Evolutionary conservation across 2,888 invertebrate species (phyloP).

Genomic region (Melanostoma scalare): DNA sequence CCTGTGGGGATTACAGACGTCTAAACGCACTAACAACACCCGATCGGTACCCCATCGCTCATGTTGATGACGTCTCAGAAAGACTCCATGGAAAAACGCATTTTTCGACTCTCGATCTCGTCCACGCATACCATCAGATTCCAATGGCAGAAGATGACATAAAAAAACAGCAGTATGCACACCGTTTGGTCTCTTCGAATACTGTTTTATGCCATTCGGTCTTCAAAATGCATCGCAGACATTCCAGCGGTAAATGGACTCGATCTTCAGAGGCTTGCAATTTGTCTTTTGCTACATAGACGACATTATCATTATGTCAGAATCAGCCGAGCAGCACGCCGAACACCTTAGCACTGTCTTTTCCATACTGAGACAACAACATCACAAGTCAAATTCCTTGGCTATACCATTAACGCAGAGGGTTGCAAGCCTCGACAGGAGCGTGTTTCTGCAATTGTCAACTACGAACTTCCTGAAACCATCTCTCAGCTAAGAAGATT

Average conservation of each 20-base stretch:
- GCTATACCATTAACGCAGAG: conserved; percentile 6
- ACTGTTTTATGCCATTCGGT: conserved; percentile 74
- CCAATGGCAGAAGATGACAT: conserved; percentile 77
- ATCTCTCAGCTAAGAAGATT: conserved; percentile 51
- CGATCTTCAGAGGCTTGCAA: conserved; percentile 73
- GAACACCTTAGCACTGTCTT: conserved; percentile 71
- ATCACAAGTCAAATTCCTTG: conserved; percentile 39
- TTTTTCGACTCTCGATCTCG: conserved; percentile 74
- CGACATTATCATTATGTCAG: conserved; percentile 75
- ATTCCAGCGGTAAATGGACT: conserved; percentile 78
- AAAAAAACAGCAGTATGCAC: conserved; percentile 79
- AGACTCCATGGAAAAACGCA: conserved; percentile 6
- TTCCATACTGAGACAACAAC: conserved; percentile 67
- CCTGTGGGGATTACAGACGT: conserved; percentile 75
- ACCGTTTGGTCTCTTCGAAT: conserved; percentile 79
- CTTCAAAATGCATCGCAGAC: conserved; percentile 78
- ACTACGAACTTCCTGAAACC: conserved; percentile 41
- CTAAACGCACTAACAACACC: conserved; percentile 76
- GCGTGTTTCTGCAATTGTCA: conserved; percentile 47
- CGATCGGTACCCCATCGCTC: conserved; percentile 77
- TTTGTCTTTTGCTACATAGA: conserved; percentile 76
- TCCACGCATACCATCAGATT: conserved; percentile 78
- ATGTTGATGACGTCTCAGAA: not conserved
- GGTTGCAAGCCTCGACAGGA: conserved; percentile 51
- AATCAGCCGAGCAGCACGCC: conserved; percentile 62